Evolutionary conservation across 2,797 vertebrate genomes (phyloP).

Genomic region (Dipus sagitta): DNA sequence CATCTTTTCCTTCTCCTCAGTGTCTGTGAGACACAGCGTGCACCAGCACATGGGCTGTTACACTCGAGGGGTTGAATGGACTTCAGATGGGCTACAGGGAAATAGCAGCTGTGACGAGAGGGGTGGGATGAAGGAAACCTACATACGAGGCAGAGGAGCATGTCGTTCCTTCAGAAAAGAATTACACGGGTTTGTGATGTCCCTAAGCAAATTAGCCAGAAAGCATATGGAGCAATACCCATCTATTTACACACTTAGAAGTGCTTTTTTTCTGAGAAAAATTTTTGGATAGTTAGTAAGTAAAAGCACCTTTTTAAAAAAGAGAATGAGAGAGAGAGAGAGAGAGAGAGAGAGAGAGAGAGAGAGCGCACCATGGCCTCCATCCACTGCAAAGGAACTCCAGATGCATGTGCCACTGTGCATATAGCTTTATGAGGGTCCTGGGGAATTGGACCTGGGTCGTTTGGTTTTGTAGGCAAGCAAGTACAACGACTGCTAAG

Average conservation of each 20-base stretch:
- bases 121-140: neutral
- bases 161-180: slow-evolving; percentile 28
- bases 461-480: too few species aligned
- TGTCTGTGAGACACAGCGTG: neutral
- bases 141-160: slow-evolving; percentile 10
- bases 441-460: too few species aligned
- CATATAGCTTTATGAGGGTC: too few species aligned
- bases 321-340: too few species aligned
- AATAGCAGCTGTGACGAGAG: slow-evolving; percentile 27
- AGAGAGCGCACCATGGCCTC: too few species aligned
- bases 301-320: neutral
- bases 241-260: slow-evolving; percentile 41
- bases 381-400: too few species aligned
- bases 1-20: slow-evolving; percentile 43
- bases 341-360: too few species aligned
- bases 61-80: slow-evolving; percentile 18
- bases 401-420: too few species aligned
- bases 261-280: slow-evolving; percentile 62
- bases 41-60: neutral
- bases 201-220: neutral
- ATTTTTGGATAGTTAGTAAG: slow-evolving; percentile 45
- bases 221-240: neutral
- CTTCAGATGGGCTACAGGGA: slow-evolving; percentile 46
- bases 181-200: slow-evolving; percentile 37
- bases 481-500: too few species aligned